Conservation (phyloP, 2,888 invertebrate genomes). For the Malthinus seriepunctatus region DNA sequence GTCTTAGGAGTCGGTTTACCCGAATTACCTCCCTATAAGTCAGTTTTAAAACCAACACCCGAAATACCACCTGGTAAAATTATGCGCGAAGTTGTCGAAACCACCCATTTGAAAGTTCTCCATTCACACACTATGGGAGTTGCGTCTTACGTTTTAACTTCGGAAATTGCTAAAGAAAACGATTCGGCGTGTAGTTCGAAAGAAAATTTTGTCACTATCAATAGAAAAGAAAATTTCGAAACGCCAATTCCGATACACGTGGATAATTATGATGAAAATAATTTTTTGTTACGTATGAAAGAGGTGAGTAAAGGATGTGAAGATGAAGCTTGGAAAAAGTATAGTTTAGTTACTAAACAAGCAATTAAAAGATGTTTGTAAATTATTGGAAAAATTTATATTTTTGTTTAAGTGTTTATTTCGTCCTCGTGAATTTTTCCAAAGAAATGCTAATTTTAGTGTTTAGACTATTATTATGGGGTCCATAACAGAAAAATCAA, state of each 20-base stretch:
- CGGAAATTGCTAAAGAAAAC: constrained; percentile 56
- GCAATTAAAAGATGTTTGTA: constrained; percentile 62
- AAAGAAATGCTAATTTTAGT: too few relatives aligned
- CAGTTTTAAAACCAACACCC: constrained; percentile 51
- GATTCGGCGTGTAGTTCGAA: constrained; percentile 35
- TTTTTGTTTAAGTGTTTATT: not conserved
- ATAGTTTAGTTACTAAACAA: constrained; percentile 60
- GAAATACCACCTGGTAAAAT: constrained; percentile 56
- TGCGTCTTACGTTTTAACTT: constrained; percentile 59
- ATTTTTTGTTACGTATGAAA: constrained; percentile 53
- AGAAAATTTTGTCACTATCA: constrained; percentile 28
- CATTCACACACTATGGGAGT: constrained; percentile 59
- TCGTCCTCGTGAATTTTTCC: too few relatives aligned
- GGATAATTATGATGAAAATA: constrained; percentile 40
- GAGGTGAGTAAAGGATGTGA: constrained; percentile 56
- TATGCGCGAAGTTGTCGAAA: constrained; percentile 57
- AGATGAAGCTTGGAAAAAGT: constrained; percentile 56
- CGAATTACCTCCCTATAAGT: constrained; percentile 46
- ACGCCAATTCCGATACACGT: constrained; percentile 3
- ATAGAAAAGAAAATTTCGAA: constrained; percentile 17
- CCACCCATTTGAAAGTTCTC: constrained; percentile 57
- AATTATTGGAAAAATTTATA: constrained; percentile 9
- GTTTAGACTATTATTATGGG: too few relatives aligned
- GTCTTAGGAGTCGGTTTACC: constrained; percentile 54
- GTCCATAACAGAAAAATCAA: too few relatives aligned